phyloP scores from a whole-genome alignment of 1,140 invertebrate species.

The Eumaeus atala region DNA sequence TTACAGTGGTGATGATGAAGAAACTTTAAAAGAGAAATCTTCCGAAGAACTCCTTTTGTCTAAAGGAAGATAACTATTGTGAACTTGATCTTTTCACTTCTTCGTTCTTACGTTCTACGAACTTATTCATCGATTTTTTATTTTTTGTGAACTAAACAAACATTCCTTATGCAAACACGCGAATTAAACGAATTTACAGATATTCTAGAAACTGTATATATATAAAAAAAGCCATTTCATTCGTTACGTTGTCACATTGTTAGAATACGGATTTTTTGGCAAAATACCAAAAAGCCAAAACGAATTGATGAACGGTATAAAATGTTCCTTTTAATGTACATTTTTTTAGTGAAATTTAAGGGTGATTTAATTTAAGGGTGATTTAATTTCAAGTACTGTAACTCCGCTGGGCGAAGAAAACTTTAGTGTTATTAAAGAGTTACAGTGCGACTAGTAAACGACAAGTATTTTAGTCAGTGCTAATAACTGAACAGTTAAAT shows the following conservation, averaged over 20 bases:
- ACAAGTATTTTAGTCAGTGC: background rate
- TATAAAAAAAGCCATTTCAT: background rate
- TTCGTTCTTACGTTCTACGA: too few relatives aligned
- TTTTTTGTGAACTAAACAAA: background rate
- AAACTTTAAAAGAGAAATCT: too few relatives aligned
- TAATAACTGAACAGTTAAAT: background rate
- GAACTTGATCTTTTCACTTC: too few relatives aligned
- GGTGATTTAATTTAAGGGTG: background rate
- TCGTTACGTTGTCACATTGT: background rate
- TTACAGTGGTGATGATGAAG: too few relatives aligned
- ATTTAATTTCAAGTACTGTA: constrained; percentile 11
- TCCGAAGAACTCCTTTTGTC: too few relatives aligned
- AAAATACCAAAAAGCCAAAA: constrained; percentile 6
- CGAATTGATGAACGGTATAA: constrained; percentile 10
- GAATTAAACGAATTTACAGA: background rate
- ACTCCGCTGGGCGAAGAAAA: background rate
- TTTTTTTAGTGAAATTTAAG: constrained; percentile 10
- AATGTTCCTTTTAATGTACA: constrained; percentile 3
- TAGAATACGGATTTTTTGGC: background rate
- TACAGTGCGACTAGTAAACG: background rate
- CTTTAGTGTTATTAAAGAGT: background rate
- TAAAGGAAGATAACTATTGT: too few relatives aligned
- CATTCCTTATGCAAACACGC: background rate
- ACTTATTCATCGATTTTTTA: too few relatives aligned
- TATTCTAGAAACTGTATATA: background rate